Base-by-base conservation (phyloP, 1,140 invertebrate genomes). In the Zaprionus inermis region DNA sequence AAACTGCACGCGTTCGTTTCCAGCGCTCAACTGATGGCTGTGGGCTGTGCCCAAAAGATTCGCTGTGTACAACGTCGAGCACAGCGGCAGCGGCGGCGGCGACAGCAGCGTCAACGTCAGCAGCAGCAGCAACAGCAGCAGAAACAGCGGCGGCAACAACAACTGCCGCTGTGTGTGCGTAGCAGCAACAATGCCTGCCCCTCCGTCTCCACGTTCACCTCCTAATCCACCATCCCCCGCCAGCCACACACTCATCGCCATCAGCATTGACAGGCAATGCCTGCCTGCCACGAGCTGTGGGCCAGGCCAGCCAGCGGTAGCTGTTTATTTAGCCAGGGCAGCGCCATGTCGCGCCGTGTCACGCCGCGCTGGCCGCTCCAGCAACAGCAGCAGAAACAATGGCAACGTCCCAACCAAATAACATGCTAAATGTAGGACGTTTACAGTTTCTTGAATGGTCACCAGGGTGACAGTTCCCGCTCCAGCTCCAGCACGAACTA, bases 1-100 rank as follows among this genome's bases (percentile, higher is more conserved):
- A 89, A 78, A 89, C 84, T 89, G 84, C 74, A 81, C 84, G 80
- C 84, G 71, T 78, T 81, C 77, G 75, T 76, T 78, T 71, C 80
- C 84, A 84, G 75, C 66, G 71, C 68, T 54, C 84, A 84, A 89
- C 84, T 88, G 84, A 88, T 80, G 72, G 56, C 71, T 80, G 57
- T 80, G 57, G 49, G 36, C 56, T 61, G 68, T 68, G 69, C 69
- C 54, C 60, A 79, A 76, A 70, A 68, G 55, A 72, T 46, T 60
- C 52, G 32, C 65, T 69, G 82, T 73, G 66, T 71, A 82, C 59
- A 51, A 32, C 76, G 38, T 60, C 72, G 18, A 28, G 57, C 20
- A 20, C 69, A 34, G 64, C 56, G 16, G 24, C 22, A 22, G 38
- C 71, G 18, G 51, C 72, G 34, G 5, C 38, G 36, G 12, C 51